Conservation (phyloP, 2,797 vertebrate species). For the Pempheris klunzingeri region DNA sequence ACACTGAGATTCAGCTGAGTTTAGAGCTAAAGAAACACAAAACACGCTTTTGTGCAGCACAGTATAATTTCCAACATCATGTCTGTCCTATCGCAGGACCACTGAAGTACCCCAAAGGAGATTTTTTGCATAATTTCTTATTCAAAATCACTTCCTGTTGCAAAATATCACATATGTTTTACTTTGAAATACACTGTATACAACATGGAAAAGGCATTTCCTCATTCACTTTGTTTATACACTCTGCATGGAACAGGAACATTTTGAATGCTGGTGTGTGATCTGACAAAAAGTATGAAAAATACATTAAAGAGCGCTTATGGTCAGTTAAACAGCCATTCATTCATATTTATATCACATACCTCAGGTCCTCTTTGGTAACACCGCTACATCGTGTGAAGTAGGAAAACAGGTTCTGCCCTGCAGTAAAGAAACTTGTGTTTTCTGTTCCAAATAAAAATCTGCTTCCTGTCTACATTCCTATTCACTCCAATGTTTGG, state of each 20-base stretch:
- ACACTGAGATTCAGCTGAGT: constrained; percentile 46
- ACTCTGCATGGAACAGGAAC: constrained; percentile 9
- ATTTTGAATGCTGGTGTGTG: constrained; percentile 18
- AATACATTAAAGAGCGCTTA: constrained; percentile 71
- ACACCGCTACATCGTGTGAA: constrained; percentile 34
- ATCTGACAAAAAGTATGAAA: constrained; percentile 41
- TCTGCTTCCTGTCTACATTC: constrained; percentile 41
- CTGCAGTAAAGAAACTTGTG: constrained; percentile 1
- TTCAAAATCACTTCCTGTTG: constrained; percentile 24
- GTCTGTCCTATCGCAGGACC: not conserved
- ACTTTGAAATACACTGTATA: not conserved
- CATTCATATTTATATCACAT: constrained; percentile 54
- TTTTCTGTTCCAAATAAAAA: constrained; percentile 41
- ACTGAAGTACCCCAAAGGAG: not conserved
- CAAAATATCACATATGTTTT: constrained; percentile 16
- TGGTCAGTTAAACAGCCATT: constrained; percentile 53
- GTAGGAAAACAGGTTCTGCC: constrained; percentile 16
- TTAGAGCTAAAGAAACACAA: constrained; percentile 36
- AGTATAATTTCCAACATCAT: constrained; percentile 7
- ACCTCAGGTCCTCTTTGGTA: constrained; percentile 66
- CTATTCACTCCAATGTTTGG: constrained; percentile 24
- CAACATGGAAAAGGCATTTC: constrained; percentile 10
- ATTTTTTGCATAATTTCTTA: constrained; percentile 25
- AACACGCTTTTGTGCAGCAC: constrained; percentile 48
- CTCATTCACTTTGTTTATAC: constrained; percentile 8